Conservation (phyloP, 2,113 vertebrate genomes). For the Corapipo altera region DNA sequence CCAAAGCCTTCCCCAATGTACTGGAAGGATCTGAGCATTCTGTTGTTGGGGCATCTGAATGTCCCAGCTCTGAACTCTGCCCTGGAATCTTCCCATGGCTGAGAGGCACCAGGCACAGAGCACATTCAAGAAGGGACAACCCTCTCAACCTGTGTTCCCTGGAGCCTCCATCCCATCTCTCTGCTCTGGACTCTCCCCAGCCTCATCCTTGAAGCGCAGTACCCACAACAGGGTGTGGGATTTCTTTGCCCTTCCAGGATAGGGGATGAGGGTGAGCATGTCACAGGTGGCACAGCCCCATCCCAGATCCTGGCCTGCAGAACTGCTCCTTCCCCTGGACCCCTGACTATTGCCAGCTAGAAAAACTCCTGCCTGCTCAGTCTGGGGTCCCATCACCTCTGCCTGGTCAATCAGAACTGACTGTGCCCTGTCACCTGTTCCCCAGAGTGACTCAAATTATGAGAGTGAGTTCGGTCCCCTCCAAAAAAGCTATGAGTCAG, state of each 20-base stretch:
- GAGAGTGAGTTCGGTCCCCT: background rate
- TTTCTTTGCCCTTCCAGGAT: background rate
- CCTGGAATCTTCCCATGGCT: background rate
- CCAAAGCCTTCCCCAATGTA: background rate
- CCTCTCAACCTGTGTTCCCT: background rate
- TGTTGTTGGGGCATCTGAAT: background rate
- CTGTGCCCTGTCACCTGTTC: background rate
- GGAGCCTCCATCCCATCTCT: background rate
- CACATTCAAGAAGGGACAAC: background rate
- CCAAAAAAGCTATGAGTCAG: background rate
- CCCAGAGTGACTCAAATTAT: background rate
- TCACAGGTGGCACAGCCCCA: background rate
- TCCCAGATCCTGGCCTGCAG: background rate
- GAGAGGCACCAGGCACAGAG: background rate
- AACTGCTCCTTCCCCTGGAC: background rate
- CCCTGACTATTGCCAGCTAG: background rate
- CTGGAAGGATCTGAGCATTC: background rate
- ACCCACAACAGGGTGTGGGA: background rate
- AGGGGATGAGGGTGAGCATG: background rate
- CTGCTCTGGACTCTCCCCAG: rapidly evolving
- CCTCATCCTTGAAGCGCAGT: rapidly evolving
- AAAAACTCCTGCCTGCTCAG: background rate
- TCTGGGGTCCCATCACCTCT: rapidly evolving
- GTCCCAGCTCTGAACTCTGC: background rate
- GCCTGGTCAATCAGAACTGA: background rate